Base-by-base conservation (phyloP, 2,888 invertebrate genomes). In the Thysanoteuthis rhombus region DNA sequence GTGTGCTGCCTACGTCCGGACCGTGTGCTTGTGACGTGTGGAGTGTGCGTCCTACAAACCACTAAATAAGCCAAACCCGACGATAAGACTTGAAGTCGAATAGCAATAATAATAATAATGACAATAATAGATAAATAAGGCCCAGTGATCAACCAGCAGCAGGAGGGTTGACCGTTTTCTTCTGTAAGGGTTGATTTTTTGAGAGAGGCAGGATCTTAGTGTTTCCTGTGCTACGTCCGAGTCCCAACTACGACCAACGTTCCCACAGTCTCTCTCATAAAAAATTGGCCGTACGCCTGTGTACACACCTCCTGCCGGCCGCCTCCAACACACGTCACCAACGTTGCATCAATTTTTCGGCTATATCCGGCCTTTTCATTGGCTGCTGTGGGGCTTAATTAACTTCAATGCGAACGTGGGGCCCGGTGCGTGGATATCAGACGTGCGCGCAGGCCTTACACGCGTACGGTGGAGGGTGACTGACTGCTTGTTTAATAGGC, bases 121-220 rank as follows among this genome's bases (percentile, higher is more conserved):
- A 75, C 2, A 75, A 36, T 36, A 75, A 75, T n/a, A 36, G 36
- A 75, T 75, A 36, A 75, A n/a, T 75, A 36, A 3, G 36, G n/a
- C 16, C 75, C 75, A n/a, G 19, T n/a, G 75, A 52, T 52, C 92
- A 96, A 96, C 2, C 95, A 96, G 94, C 96, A 96, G 94, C 96
- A 96, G 39, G 96, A 96, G 22, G 95, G 96, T 89, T 96, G 96
- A 95, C 96, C 96, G 93, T 92, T 94, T 94, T 93, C 93, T 93
- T 94, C 91, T 93, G 93, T 75, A 91, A 93, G 94, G 94, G 93
- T 94, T 93, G 93, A 94, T 94, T 93, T 95, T 75, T 75, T 75
- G 75, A n/a, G n/a, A 75, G 75, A 75, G 36, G 16, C 75, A 75
- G 95, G 94, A 95, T 95, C 95, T 95, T 93, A 93, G 94, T 94